Conservation (phyloP, 1,140 invertebrate genomes). For the Cherax quadricarinatus region DNA sequence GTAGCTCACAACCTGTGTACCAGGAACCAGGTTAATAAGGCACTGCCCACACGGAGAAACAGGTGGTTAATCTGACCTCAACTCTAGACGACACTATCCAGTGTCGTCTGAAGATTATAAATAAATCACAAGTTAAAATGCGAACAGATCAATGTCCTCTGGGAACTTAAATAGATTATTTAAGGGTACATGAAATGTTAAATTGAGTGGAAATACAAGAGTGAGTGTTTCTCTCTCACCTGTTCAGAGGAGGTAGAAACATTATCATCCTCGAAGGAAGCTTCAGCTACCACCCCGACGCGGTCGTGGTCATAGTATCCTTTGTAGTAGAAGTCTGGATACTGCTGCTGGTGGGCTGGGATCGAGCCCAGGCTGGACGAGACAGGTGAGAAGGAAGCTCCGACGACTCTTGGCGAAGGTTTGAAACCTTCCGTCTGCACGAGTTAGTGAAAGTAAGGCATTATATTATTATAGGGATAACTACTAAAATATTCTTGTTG, state of each 20-base stretch:
- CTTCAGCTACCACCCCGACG: constrained; percentile 44
- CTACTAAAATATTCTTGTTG: too few species aligned
- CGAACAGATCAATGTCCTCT: too few species aligned
- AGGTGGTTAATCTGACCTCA: too few species aligned
- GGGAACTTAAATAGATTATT: too few species aligned
- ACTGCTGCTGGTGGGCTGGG: background rate
- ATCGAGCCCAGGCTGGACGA: background rate
- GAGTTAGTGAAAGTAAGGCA: too few species aligned
- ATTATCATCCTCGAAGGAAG: constrained; percentile 51
- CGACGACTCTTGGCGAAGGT: background rate
- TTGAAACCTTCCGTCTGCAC: background rate
- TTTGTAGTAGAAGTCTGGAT: constrained; percentile 51
- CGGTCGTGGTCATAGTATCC: constrained; percentile 39
- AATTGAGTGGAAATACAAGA: too few species aligned
- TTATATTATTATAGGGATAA: too few species aligned
- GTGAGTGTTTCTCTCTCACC: constrained; percentile 26
- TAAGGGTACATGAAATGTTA: too few species aligned
- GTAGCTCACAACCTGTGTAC: constrained; percentile 56
- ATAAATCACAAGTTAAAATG: too few species aligned
- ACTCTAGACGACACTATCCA: too few species aligned
- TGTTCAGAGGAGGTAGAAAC: constrained; percentile 48
- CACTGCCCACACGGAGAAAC: too few species aligned
- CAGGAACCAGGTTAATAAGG: background rate
- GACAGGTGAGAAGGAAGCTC: background rate
- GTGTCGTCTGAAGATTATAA: too few species aligned